Base-by-base conservation (phyloP, 2,888 invertebrate species). In the Lasioglossum figueresi region DNA sequence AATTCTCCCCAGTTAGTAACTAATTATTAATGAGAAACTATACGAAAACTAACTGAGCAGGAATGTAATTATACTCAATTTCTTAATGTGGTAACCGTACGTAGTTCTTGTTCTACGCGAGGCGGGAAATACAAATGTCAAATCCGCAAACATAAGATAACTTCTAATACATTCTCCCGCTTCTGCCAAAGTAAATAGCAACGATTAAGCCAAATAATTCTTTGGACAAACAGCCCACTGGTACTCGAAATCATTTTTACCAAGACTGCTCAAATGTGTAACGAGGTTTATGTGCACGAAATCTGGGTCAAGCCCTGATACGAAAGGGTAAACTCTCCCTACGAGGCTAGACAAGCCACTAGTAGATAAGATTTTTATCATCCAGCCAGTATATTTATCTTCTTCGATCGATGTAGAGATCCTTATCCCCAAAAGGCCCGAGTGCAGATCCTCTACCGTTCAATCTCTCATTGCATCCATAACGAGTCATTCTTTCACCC, bases 221-320 rank as follows among this genome's bases (percentile, higher is more conserved):
- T 63, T 31, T 2, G 31, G 16, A 31, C 27, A 63, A 63, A 63
- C 63, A 63, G 63, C 63, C 31, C 16, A 52, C 52, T n/a, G 31
- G 63, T 31, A 63, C 31, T 66, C 34, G 8, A 27, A 14, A 59
- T 27, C 59, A 59, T 27, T 59, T 66, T 66, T 31, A 19, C 66
- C 34, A 27, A 59, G 34, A 12, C 66, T 52, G 66, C 34, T 56
- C 70, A 52, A 72, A 40, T 59, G 43, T 45, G 73, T 56, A 48
- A 34, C 43, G 56, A 48, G 73, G 81, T 70, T 84, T 79, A 84
- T 31, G 73, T 70, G 16, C 66, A 45, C 79, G 43, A 52, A 84
- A 86, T 86, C 79, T 86, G 85, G 85, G 85, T 86, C 85, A 76
- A 73, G 79, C 59, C 66, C 37, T 43, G 75, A 76, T 84, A 78